These are phyloP conservation scores for Penaeus indicus DNA, from an alignment of 1,140 invertebrate species.

Conservation along the genomic window DNA sequence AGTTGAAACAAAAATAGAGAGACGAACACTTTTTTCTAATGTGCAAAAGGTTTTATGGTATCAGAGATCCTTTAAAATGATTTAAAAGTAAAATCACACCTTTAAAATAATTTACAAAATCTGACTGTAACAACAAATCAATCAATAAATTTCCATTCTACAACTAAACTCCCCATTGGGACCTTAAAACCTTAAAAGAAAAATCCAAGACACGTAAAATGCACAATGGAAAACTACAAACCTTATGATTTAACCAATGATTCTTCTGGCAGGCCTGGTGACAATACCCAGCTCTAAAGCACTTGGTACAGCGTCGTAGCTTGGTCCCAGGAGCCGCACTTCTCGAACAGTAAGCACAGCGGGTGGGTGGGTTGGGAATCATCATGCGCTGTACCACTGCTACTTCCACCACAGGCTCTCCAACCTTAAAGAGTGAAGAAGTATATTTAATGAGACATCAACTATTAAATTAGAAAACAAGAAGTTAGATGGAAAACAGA, in stretches of 20 bases:
- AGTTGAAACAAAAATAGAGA: too few relatives aligned
- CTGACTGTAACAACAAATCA: background rate
- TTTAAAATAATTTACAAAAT: background rate
- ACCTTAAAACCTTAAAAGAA: too few relatives aligned
- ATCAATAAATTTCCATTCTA: background rate
- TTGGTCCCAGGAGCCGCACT: slow-evolving; percentile 67
- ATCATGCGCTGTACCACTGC: slow-evolving; percentile 70
- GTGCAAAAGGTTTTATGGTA: too few relatives aligned
- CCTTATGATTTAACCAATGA: slow-evolving; percentile 71
- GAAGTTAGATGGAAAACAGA: too few relatives aligned
- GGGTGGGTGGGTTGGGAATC: slow-evolving; percentile 68
- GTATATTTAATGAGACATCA: too few relatives aligned
- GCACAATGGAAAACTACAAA: slow-evolving; percentile 3
- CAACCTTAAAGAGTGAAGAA: slow-evolving; percentile 60
- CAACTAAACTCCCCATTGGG: background rate
- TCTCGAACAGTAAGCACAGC: slow-evolving; percentile 70
- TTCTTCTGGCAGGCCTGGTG: slow-evolving; percentile 71
- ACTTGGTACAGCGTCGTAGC: slow-evolving; percentile 72
- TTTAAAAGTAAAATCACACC: too few relatives aligned
- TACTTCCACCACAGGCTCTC: slow-evolving; percentile 71
- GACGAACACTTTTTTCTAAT: too few relatives aligned
- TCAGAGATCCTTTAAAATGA: too few relatives aligned
- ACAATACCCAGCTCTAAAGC: slow-evolving; percentile 72
- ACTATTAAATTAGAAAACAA: too few relatives aligned
- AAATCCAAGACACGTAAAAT: background rate